phyloP scores from a whole-genome alignment of 2,888 invertebrate genomes.

The Drosophila pseudotakahashii region DNA sequence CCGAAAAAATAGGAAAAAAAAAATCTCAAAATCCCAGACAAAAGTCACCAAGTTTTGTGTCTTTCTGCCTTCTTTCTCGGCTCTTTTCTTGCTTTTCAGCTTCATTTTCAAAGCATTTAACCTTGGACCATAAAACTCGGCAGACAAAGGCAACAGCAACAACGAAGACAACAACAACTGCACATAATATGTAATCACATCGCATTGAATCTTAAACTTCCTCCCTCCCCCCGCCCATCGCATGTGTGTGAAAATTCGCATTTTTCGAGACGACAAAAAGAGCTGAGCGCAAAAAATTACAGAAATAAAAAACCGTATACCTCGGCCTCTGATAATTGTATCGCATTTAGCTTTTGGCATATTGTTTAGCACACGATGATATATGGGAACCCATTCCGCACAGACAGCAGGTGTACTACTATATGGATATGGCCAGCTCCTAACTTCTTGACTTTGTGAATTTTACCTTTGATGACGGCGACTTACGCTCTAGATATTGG shows the following conservation, averaged over 20 bases:
- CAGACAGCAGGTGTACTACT: constrained; percentile 62
- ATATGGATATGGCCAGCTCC: constrained; percentile 15
- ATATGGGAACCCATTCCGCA: constrained; percentile 50
- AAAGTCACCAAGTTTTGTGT: constrained; percentile 64
- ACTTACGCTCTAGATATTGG: constrained; percentile 27
- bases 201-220: constrained; percentile 74
- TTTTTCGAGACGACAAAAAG: constrained; percentile 57
- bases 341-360: constrained; percentile 71
- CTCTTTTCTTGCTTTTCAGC: constrained; percentile 54
- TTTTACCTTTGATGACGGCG: constrained; percentile 38
- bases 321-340: constrained; percentile 65
- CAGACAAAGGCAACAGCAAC: constrained; percentile 56
- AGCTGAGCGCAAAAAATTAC: constrained; percentile 6
- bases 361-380: constrained; percentile 63
- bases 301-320: constrained; percentile 36
- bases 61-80: constrained; percentile 27
- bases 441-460: constrained; percentile 16
- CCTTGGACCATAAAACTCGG: constrained; percentile 76
- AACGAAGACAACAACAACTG: constrained; percentile 45
- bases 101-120: constrained; percentile 69
- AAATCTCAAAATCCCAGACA: constrained; percentile 50
- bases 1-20: constrained; percentile 20
- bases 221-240: constrained; percentile 34
- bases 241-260: constrained; percentile 75
- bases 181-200: constrained; percentile 74